Evolutionary conservation across 2,797 vertebrate species (phyloP).

Genomic region (Pyrocephalus nanus): DNA sequence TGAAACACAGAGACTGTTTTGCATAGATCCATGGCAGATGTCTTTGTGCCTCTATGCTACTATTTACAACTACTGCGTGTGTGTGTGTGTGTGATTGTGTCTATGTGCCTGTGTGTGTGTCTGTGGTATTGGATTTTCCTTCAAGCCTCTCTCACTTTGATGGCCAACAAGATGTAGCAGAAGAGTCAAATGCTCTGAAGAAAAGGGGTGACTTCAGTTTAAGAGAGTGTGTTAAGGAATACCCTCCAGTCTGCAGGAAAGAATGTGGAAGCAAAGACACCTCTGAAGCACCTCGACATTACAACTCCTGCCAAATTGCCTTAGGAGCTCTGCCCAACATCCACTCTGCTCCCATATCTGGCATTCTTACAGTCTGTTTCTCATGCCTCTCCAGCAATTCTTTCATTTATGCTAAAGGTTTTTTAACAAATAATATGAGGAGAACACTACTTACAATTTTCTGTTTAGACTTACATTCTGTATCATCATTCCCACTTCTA

Average conservation of each 20-base stretch:
- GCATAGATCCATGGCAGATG: neutral
- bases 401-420: neutral
- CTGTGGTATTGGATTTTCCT: neutral
- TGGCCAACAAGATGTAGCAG: neutral
- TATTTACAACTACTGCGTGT: neutral
- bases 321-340: accelerated
- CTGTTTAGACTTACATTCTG: neutral
- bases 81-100: neutral
- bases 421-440: neutral
- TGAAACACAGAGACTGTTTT: neutral
- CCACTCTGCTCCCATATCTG: neutral
- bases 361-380: neutral
- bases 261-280: neutral
- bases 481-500: neutral
- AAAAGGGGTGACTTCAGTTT: neutral
- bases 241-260: accelerated
- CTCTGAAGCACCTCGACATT: accelerated
- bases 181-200: neutral
- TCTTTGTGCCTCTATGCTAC: neutral
- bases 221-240: neutral
- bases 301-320: neutral
- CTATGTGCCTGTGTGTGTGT: neutral
- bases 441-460: neutral
- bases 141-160: neutral
- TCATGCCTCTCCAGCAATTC: neutral